A percentile compares a stretch with the other conserved stretches of the same genome.
These are phyloP conservation scores for Galerucella calmariensis DNA, from an alignment of 2,888 invertebrate genomes.

Conservation along the genomic window DNA sequence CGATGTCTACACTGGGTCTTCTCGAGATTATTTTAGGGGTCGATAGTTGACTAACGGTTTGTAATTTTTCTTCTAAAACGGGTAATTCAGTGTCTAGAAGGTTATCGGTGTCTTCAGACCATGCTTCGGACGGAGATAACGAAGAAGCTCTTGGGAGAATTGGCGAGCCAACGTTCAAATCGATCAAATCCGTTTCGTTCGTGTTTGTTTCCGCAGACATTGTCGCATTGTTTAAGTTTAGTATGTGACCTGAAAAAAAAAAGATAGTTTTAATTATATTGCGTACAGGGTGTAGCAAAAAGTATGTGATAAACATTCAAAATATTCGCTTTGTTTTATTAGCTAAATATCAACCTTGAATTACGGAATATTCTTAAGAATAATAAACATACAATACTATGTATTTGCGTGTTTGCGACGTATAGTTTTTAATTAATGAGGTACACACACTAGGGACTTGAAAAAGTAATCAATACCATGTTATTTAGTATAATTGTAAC, in stretches of 20 bases:
- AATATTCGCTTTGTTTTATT: neutral
- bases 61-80: slow-evolving; percentile 59
- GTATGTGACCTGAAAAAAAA: slow-evolving; percentile 49
- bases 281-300: neutral
- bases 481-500: neutral
- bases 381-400: too few relatives aligned
- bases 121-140: slow-evolving; percentile 32
- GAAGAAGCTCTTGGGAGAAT: slow-evolving; percentile 52
- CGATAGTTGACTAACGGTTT: slow-evolving; percentile 49
- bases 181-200: slow-evolving; percentile 59
- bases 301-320: too few relatives aligned
- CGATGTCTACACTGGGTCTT: slow-evolving; percentile 57
- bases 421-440: neutral
- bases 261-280: neutral
- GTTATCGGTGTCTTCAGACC: slow-evolving; percentile 53
- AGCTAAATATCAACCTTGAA: neutral
- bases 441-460: neutral
- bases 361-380: neutral
- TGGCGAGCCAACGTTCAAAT: slow-evolving; percentile 59
- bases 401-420: too few relatives aligned
- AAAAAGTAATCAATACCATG: neutral
- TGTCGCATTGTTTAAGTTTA: slow-evolving; percentile 37
- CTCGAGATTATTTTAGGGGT: slow-evolving; percentile 37
- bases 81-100: slow-evolving; percentile 62
- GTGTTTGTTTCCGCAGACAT: slow-evolving; percentile 46